These are phyloP conservation scores for Tenebrosternarchus preto DNA, from an alignment of 2,113 vertebrate species.

Conservation along the genomic window DNA sequence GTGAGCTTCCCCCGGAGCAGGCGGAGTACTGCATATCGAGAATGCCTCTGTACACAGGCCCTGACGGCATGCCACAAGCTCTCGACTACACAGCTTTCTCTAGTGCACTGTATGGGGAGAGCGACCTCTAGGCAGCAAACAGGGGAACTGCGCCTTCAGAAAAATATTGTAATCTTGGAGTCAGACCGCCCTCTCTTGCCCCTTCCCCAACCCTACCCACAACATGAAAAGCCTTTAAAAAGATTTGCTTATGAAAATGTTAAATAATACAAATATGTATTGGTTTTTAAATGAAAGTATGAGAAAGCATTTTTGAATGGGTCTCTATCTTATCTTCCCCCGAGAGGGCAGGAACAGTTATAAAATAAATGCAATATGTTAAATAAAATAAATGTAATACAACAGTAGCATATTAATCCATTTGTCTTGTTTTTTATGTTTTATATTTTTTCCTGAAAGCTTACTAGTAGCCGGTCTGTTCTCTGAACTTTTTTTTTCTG, in stretches of 20 bases:
- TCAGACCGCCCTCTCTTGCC: background rate
- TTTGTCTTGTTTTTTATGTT: background rate
- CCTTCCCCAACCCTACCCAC: no score
- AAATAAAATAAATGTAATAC: background rate
- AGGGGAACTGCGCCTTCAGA: background rate
- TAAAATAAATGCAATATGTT: no score
- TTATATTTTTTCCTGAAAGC: no score
- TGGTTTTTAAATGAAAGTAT: no score
- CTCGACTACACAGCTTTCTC: conserved; percentile 85
- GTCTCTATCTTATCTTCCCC: no score
- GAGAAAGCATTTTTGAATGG: no score
- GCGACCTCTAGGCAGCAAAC: conserved; percentile 74
- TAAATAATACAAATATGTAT: no score
- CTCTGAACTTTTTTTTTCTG: no score
- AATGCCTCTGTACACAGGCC: conserved; percentile 81
- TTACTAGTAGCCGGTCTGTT: background rate
- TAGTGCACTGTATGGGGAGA: conserved; percentile 85
- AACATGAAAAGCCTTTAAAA: no score
- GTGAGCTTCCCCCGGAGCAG: conserved; percentile 84
- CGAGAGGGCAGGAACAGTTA: no score
- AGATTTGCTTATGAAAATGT: no score
- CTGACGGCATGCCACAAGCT: conserved; percentile 76
- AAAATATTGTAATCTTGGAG: background rate
- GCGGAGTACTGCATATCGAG: conserved; percentile 86
- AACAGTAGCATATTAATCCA: background rate